Percentiles rank a stretch among this genome's conserved stretches.
Evolutionary conservation across 2,888 invertebrate genomes (phyloP).

Genomic region (Tyria jacobaeae): DNA sequence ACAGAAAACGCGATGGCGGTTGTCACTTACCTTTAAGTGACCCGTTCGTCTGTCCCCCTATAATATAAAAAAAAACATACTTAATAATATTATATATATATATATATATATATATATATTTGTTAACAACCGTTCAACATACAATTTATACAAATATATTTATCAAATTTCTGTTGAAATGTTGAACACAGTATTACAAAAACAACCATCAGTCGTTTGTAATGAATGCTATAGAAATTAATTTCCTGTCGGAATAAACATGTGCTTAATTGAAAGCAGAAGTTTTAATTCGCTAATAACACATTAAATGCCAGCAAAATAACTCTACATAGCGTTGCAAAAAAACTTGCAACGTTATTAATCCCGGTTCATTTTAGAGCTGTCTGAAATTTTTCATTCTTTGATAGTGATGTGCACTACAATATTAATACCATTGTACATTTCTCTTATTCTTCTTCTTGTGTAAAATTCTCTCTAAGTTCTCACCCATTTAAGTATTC

Average conservation of each 20-base stretch:
- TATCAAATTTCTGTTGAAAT: not conserved
- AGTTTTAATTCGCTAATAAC: slow-evolving; percentile 65
- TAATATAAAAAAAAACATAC: too few species aligned
- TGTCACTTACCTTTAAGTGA: too few species aligned
- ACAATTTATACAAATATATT: too few species aligned
- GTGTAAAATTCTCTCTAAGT: not conserved
- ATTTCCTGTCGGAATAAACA: slow-evolving; percentile 31
- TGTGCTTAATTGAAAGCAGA: slow-evolving; percentile 48
- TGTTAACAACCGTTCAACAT: too few species aligned
- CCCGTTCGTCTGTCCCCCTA: too few species aligned
- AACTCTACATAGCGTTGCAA: slow-evolving; percentile 55
- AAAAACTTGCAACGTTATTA: slow-evolving; percentile 56
- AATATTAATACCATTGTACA: slow-evolving; percentile 18
- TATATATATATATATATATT: too few species aligned
- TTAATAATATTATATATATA: too few species aligned
- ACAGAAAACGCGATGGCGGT: too few species aligned
- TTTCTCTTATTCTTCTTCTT: not conserved
- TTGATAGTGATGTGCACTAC: slow-evolving; percentile 33
- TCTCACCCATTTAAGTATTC: not conserved
- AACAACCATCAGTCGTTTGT: not conserved
- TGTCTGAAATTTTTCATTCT: slow-evolving; percentile 61
- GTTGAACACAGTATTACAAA: not conserved
- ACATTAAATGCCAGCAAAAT: slow-evolving; percentile 57
- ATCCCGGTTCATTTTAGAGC: slow-evolving; percentile 61
- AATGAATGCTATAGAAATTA: slow-evolving; percentile 25